Base-by-base conservation (phyloP, 2,888 invertebrate genomes). In the Melangyna quadrimaculata region DNA sequence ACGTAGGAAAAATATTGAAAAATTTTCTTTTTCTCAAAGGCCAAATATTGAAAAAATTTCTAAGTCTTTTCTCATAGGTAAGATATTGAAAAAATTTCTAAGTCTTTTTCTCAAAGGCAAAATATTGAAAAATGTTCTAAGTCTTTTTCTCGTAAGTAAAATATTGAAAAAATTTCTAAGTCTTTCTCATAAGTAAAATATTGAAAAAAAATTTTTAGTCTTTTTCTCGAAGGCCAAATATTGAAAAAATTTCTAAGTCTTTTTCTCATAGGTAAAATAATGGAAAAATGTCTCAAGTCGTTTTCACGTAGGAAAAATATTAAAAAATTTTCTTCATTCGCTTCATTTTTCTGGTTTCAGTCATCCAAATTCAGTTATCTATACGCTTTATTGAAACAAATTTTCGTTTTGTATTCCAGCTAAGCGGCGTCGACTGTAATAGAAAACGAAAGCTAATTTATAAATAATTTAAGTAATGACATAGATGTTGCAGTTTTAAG, bases 401-500 rank as follows among this genome's bases (percentile, higher is more conserved):
- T 53, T 53, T 53, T 40, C n/a, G 40, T 27, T 53, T 53, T 53
- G 53, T 7, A 53, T 19, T 55, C 55, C 55, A 55, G 29, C 55
- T 55, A 29, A 55, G 55, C 55, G 29, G 17, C 29, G 55, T 55
- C 10, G 55, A 55, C 29, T 55, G 55, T 55, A 55, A 55, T 53
- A 53, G 53, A 53, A 27, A 53, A 53, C 14, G 27, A 53, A 53
- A 53, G 53, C 14, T 53, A 27, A 53, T 29, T 53, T 53, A 10
- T 27, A 29, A 53, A 53, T 29, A 53, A 53, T 53, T 53, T 19
- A 9, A 53, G 53, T 14, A 53, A 53, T 53, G 51, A 27, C 51
- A 53, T 53, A 27, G 51, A 53, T 27, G 51, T 53, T 53, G 51
- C 24, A 53, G 51, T 53, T 53, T 53, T 53, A 53, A 53, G 51